These are phyloP conservation scores for Chaetodon trifasciatus DNA, from an alignment of 2,797 vertebrate species.

Conservation along the genomic window DNA sequence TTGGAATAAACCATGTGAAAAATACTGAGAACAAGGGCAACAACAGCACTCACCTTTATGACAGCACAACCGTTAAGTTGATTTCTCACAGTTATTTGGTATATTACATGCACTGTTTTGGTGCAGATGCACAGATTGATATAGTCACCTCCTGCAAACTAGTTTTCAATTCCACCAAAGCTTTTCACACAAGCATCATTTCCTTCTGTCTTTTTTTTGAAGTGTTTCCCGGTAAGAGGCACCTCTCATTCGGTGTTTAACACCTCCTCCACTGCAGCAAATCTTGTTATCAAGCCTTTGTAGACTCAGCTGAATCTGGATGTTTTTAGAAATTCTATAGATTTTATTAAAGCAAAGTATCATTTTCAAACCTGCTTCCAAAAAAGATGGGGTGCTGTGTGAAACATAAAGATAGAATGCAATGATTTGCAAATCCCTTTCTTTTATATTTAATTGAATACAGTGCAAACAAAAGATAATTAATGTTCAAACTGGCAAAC, in stretches of 20 bases:
- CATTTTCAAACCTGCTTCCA: background rate
- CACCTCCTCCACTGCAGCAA: constrained; percentile 48
- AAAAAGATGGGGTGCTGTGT: no score
- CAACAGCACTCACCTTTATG: background rate
- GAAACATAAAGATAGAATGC: no score
- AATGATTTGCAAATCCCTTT: no score
- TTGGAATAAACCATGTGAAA: constrained; percentile 1
- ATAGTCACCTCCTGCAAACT: constrained; percentile 8
- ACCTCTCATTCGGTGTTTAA: constrained; percentile 30
- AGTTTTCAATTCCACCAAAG: constrained; percentile 24
- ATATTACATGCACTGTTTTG: constrained; percentile 5
- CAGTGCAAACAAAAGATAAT: no score
- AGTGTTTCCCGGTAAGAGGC: constrained; percentile 33
- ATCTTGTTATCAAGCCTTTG: constrained; percentile 62
- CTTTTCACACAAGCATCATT: constrained; percentile 6
- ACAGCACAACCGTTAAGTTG: constrained; percentile 44
- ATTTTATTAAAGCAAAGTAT: constrained; percentile 67
- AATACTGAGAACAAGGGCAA: background rate
- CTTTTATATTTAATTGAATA: no score
- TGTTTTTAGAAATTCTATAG: constrained; percentile 66
- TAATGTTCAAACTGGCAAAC: no score
- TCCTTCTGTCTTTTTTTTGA: constrained; percentile 33
- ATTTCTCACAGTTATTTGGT: background rate
- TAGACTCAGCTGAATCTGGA: constrained; percentile 58
- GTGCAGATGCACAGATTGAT: constrained; percentile 15